A percentile compares a stretch with the other conserved stretches of the same genome.
Evolutionary conservation across 2,797 vertebrate genomes (phyloP).

Genomic region (Acomys russatus): DNA sequence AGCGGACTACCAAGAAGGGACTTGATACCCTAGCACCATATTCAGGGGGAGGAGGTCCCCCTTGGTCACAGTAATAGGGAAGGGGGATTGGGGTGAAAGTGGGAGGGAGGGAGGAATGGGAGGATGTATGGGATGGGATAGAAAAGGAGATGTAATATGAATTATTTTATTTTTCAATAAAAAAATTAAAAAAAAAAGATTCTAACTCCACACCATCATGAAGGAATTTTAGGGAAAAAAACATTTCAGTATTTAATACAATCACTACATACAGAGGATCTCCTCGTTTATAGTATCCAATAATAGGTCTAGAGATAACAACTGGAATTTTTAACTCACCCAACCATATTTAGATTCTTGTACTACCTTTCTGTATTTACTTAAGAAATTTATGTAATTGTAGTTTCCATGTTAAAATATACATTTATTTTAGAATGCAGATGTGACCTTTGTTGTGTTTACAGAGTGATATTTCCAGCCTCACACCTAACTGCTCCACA

Average conservation of each 20-base stretch:
- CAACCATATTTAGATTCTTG: neutral
- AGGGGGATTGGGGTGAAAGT: too few species aligned
- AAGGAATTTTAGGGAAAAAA: neutral
- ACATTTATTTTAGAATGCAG: neutral
- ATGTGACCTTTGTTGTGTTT: slow-evolving; percentile 1
- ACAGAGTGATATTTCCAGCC: neutral
- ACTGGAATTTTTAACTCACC: neutral
- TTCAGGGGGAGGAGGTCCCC: too few species aligned
- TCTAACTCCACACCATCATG: neutral
- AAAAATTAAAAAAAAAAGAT: too few species aligned
- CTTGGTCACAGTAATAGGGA: too few species aligned
- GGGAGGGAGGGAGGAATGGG: too few species aligned
- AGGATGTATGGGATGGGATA: too few species aligned
- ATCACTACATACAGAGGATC: neutral
- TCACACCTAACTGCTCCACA: neutral
- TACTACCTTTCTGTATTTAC: slow-evolving; percentile 23
- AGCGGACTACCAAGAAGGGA: too few species aligned
- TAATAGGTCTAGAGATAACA: neutral
- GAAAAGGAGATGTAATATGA: too few species aligned
- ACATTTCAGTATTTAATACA: neutral
- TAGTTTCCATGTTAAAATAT: slow-evolving; percentile 18
- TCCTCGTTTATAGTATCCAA: neutral
- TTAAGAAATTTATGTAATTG: neutral
- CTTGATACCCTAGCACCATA: too few species aligned
- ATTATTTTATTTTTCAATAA: too few species aligned